These are phyloP conservation scores for Alligator sinensis DNA, from an alignment of 2,113 vertebrate species.

Conservation along the genomic window DNA sequence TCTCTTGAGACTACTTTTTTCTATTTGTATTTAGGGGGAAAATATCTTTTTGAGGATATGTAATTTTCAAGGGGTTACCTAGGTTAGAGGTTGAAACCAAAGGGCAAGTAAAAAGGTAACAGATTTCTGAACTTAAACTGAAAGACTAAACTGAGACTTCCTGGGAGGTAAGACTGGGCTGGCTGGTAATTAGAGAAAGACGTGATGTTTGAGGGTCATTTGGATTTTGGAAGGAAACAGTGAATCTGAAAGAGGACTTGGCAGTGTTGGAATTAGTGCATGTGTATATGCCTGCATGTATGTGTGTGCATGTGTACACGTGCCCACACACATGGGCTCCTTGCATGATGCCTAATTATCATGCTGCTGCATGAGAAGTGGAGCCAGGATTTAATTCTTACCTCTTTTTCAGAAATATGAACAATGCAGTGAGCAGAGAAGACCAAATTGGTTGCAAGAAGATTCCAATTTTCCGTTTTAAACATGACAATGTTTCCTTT, in stretches of 20 bases:
- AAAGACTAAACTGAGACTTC: conserved; percentile 10
- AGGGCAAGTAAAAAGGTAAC: background rate
- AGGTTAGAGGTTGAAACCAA: background rate
- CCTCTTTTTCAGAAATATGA: background rate
- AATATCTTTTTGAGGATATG: too few species aligned
- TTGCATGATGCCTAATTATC: background rate
- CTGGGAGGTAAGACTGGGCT: background rate
- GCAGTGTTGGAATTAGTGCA: background rate
- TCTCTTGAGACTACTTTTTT: background rate
- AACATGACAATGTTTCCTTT: background rate
- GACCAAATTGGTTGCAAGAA: background rate
- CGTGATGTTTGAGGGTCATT: background rate
- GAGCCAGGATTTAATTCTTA: background rate
- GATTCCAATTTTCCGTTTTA: background rate
- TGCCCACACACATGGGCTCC: background rate
- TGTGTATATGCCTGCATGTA: background rate
- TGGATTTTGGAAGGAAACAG: background rate
- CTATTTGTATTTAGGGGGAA: background rate
- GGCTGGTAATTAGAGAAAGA: background rate
- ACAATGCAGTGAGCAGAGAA: background rate
- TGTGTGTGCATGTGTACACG: too few species aligned
- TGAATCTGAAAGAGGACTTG: background rate
- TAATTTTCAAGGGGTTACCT: background rate
- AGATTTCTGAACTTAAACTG: background rate
- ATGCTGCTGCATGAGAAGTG: fast-evolving